These are phyloP conservation scores for Cydia pomonella DNA, from an alignment of 1,140 invertebrate species.

Conservation along the genomic window DNA sequence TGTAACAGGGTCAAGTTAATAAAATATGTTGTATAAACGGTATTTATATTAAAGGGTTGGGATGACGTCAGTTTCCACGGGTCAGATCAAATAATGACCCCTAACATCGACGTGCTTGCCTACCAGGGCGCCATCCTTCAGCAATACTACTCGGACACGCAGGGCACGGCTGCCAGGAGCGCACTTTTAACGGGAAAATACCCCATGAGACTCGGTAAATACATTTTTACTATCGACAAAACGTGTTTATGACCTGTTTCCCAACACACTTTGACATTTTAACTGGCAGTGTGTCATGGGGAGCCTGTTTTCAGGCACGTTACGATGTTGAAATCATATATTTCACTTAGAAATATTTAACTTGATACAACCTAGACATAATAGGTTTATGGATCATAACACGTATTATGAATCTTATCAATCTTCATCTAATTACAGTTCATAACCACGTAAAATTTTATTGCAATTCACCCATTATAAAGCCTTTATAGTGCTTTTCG, in stretches of 20 bases:
- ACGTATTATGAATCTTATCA: no score
- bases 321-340: no score
- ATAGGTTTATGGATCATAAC: no score
- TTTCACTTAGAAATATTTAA: no score
- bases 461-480: no score
- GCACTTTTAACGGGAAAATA: conserved; percentile 89
- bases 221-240: not conserved
- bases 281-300: not conserved
- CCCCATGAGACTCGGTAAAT: conserved; percentile 81
- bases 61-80: conserved; percentile 94
- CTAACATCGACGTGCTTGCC: conserved; percentile 91
- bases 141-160: conserved; percentile 84
- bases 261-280: conserved; percentile 1
- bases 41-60: conserved; percentile 84
- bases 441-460: no score
- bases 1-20: no score
- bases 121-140: conserved; percentile 86
- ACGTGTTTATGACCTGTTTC: not conserved
- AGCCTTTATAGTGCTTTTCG: no score
- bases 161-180: conserved; percentile 81
- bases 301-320: not conserved
- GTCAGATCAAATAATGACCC: conserved; percentile 89
- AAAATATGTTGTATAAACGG: not conserved
- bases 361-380: no score
- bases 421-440: no score